Evolutionary conservation across 2,797 vertebrate genomes (phyloP).

Genomic region (Atherinosoma microstoma): DNA sequence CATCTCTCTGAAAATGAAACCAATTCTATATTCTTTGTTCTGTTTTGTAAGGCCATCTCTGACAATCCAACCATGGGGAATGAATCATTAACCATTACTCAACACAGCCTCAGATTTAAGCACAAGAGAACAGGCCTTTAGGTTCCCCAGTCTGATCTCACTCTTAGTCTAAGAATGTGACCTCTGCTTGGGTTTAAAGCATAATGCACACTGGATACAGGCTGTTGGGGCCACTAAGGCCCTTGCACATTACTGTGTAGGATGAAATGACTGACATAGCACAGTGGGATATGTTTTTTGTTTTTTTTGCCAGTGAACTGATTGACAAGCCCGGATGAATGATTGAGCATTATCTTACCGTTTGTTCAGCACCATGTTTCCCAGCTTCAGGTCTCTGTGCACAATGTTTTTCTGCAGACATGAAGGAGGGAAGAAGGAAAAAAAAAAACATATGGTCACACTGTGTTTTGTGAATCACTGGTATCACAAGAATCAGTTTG

Average conservation of each 20-base stretch:
- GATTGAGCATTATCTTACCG: conserved; percentile 84
- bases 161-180: conserved; percentile 63
- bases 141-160: conserved; percentile 46
- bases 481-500: conserved; percentile 59
- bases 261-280: conserved; percentile 38
- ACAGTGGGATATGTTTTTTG: conserved; percentile 15
- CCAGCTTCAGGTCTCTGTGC: conserved; percentile 98
- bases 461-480: conserved; percentile 51
- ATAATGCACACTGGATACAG: conserved; percentile 47
- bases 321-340: conserved; percentile 12
- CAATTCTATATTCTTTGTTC: conserved; percentile 36
- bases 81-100: conserved; percentile 66
- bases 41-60: conserved; percentile 46
- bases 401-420: conserved; percentile 97
- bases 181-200: conserved; percentile 58
- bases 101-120: conserved; percentile 34
- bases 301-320: conserved; percentile 18
- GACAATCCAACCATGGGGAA: conserved; percentile 42
- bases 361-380: conserved; percentile 99
- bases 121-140: conserved; percentile 32
- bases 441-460: conserved; percentile 33
- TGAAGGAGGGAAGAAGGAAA: conserved; percentile 47
- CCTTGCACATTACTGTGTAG: conserved; percentile 25
- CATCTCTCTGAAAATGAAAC: conserved; percentile 54
- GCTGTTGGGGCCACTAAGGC: conserved; percentile 23